phyloP scores from a whole-genome alignment of 2,113 vertebrate species.

The Phylloscopus trochilus region DNA sequence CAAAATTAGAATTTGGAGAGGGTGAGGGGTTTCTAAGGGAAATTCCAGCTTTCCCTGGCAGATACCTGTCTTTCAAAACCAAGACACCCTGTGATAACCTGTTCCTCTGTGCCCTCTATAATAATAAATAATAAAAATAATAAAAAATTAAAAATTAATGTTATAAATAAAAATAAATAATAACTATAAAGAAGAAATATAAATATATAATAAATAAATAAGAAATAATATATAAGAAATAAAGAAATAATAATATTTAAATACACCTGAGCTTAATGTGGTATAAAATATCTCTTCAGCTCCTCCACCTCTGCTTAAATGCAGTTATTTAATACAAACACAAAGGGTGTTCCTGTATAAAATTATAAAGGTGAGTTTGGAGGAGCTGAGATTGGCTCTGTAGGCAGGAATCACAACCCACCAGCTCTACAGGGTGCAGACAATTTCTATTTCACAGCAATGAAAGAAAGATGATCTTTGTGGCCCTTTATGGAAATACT shows the following conservation, averaged over 20 bases:
- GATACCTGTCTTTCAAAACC: no score
- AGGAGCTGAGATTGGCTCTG: neutral
- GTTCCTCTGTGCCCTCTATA: neutral
- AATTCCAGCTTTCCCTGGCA: no score
- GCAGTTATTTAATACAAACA: neutral
- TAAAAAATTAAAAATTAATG: neutral
- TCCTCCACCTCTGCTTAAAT: neutral
- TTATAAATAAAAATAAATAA: no score
- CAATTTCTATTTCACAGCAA: neutral
- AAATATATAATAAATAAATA: no score
- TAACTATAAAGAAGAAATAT: no score
- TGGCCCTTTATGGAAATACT: neutral
- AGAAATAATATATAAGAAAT: no score
- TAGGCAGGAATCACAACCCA: neutral
- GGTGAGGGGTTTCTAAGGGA: no score
- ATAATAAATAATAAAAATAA: neutral
- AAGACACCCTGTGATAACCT: neutral
- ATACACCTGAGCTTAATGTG: neutral
- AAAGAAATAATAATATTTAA: neutral
- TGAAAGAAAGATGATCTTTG: neutral
- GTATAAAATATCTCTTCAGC: neutral
- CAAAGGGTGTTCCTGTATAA: neutral
- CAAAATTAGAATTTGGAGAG: no score
- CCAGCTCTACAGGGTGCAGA: neutral
- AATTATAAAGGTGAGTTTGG: neutral